phyloP scores from a whole-genome alignment of 2,888 invertebrate genomes.

The Polyploca ridens region DNA sequence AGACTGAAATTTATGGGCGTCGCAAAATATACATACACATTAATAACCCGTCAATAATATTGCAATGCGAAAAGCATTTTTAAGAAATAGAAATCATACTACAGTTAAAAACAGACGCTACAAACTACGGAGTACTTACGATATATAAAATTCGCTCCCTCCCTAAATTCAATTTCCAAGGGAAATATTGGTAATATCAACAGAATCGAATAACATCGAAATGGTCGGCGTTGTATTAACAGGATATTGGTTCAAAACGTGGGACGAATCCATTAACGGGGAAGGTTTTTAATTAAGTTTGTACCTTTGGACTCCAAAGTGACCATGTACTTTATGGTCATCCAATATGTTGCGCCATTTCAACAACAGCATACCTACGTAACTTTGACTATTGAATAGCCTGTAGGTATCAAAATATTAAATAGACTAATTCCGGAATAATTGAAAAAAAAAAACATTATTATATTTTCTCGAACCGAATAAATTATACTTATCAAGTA shows the following conservation, averaged over 20 bases:
- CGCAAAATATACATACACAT: background rate
- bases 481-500: no score
- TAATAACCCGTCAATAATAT: background rate
- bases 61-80: background rate
- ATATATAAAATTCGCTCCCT: slow-evolving; percentile 33
- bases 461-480: no score
- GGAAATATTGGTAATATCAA: slow-evolving; percentile 63
- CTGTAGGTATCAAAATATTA: background rate
- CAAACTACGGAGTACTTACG: slow-evolving; percentile 12
- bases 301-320: slow-evolving; percentile 27
- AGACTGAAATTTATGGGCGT: background rate
- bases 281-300: slow-evolving; percentile 61
- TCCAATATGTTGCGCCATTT: background rate
- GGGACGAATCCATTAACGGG: slow-evolving; percentile 54
- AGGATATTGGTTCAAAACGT: slow-evolving; percentile 56
- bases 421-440: no score
- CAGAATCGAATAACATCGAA: slow-evolving; percentile 51
- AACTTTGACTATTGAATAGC: background rate
- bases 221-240: slow-evolving; percentile 55
- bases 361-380: background rate
- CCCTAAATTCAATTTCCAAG: slow-evolving; percentile 56
- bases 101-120: background rate
- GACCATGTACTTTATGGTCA: slow-evolving; percentile 3
- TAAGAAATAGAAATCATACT: background rate
- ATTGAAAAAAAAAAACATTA: no score